Base-by-base conservation (phyloP, 2,888 invertebrate genomes). In the Biston betularia region DNA sequence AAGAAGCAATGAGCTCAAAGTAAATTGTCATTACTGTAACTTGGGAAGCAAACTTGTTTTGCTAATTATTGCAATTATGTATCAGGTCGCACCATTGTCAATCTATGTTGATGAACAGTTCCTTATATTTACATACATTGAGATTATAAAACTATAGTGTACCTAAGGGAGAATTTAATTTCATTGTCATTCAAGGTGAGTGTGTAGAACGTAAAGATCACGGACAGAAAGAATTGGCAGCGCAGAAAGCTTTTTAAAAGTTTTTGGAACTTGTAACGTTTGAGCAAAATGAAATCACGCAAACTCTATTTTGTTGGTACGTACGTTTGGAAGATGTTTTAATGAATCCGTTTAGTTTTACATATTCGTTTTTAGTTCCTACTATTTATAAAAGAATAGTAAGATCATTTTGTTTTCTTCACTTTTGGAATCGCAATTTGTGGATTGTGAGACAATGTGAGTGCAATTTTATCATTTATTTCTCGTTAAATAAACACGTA, bases 101-200 rank as follows among this genome's bases (percentile, higher is more conserved):
- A 14, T 6, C 24, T 24, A 14, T 15, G 52, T 38, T 53, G 9
- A 15, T 53, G 38, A 53, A 35, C 38, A 38, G 33, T 50, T 50
- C 34, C 33, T 50, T 50, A 12, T 33, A 12, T 50, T 50, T 50
- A 50, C 34, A 48, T 48, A 50, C 34, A 34, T 50, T 12, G 33
- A 6, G 34, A 50, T 50, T 34, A 50, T 50, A 50, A 50, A 50
- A 50, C 34, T 12, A n/a, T n/a, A 12, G 44, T 44, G n/a, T n/a
- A n/a, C n/a, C n/a, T n/a, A 44, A n/a, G 12, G n/a, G n/a, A 24
- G 24, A 6, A 44, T 44, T 42, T 12, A 5, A 46, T 15, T 0
- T 8, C 46, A 24, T 14, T 24, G 14, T 10, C 5, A 46, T 14
- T 24, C 46, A 14, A 46, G 24, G 10, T 46, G 15, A 14, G 9